Evolutionary conservation across 2,888 invertebrate species (phyloP), one percentile per base, ranked within the genome.

Genomic region (Sialis fuliginosa): DNA sequence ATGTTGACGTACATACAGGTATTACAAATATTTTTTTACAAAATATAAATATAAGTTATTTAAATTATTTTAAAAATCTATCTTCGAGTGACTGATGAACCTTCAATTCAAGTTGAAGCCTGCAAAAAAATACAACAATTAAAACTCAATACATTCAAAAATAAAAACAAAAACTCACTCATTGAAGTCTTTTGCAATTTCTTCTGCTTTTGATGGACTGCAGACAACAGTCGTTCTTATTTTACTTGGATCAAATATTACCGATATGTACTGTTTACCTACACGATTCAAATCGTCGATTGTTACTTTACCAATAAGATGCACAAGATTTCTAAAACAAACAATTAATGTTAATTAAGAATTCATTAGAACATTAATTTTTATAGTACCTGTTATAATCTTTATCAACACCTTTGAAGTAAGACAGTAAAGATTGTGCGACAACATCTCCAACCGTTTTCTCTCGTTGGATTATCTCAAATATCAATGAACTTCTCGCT

Each of bases 401-500:
- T 10, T 75, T 73, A 6, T 75, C 71, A 0, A 81, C 74, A 13
- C 74, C 70, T 53, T 79, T 73, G 57, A 86, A 75, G 60, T 82
- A 82, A 44, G 79, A 76, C 46, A 79, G 61, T n/a, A 91, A 67
- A 1, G 88, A 83, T 55, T 82, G 74, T 34, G 65, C 61, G 30
- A 86, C 80, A 22, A 85, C 75, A 56, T 79, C 77, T 0, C 82
- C 78, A 8, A 88, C 76, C 48, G 81, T 84, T 58, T 83, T 82
- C 62, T 89, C 88, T 52, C 77, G 70, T 54, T 84, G 81, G 50
- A 92, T 84, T 45, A 87, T 76, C 59, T 89, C 84, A 64, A 83
- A 93, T 51, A 91, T 77, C n/a, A 88, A 71, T 10, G 89, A 87
- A 59, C 88, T 85, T 58, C 79, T 82, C 0, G 90, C 90, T 0